Base-by-base conservation (phyloP, 1,140 invertebrate genomes). In the Cydia strobilella region DNA sequence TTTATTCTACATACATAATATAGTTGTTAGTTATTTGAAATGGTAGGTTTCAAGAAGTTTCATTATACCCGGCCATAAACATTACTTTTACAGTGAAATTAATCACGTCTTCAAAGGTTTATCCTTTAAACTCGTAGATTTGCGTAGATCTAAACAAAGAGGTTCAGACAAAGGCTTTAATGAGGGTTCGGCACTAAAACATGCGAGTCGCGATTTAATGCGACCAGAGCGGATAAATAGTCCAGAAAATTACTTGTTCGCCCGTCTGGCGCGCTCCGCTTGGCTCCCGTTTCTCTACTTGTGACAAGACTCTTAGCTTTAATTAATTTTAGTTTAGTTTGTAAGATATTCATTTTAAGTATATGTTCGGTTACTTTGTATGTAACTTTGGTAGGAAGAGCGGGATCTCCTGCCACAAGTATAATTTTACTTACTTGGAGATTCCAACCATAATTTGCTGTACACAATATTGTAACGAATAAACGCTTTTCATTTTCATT, bases 171-270 rank as follows among this genome's bases (percentile, higher is more conserved):
- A 65, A 65, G 27, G 63, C 25, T 31, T 65, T 65, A 65, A 65
- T 65, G 63, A 31, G 63, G 63, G 63, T 59, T 65, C 63, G 63
- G 63, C 27, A 65, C 63, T 65, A 31, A 65, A 65, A 65, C 63
- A 65, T 65, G 63, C 23, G 63, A 31, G 63, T 27, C 63, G 63
- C 63, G 63, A 65, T 31, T 75, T 81, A 85, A 80, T 84, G 84
- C 78, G 80, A 86, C 83, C 83, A 80, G 80, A 54, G 72, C 48
- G 76, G 81, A 86, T 84, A 84, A 86, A 86, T 86, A 86, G 84
- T 84, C 80, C 84, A 84, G 84, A 86, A 86, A 86, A 86, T 86
- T 84, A 81, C 83, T 77, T 69, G 51, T 42, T 23, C 75, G 2
- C 51, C 72, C 39, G 73, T 62, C 48, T 59, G 23, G 23, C 13